Evolutionary conservation across 2,888 invertebrate species (phyloP).

Genomic region (Drosophila algonquin): DNA sequence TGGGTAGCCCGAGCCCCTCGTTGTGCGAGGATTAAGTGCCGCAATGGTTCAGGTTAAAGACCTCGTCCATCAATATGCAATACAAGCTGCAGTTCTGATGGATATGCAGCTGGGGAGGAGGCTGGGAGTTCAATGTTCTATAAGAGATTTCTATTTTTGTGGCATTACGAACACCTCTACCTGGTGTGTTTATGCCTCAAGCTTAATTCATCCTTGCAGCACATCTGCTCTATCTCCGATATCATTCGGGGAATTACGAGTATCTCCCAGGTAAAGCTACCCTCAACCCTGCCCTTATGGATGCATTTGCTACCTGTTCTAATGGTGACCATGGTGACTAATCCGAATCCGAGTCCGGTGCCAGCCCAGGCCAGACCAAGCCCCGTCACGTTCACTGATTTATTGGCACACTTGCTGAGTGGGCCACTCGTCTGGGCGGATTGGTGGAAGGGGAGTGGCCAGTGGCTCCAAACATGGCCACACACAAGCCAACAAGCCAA

Average conservation of each 20-base stretch:
- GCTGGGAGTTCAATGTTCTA: constrained; percentile 49
- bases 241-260: constrained; percentile 1
- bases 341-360: constrained; percentile 18
- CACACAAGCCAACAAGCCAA: constrained; percentile 11
- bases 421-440: constrained; percentile 52
- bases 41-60: constrained; percentile 62
- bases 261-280: neutral
- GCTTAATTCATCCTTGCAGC: constrained; percentile 11
- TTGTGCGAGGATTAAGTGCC: constrained; percentile 54
- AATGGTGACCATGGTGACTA: constrained; percentile 4
- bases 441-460: neutral
- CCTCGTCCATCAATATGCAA: constrained; percentile 43
- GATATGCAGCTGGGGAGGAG: neutral
- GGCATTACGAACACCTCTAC: neutral
- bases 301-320: constrained; percentile 14
- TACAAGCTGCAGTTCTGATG: constrained; percentile 25
- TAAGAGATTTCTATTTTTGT: neutral
- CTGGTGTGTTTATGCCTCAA: neutral
- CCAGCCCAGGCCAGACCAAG: constrained; percentile 1
- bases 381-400: constrained; percentile 71
- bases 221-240: neutral
- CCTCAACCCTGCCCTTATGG: constrained; percentile 30
- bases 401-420: constrained; percentile 74
- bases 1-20: constrained; percentile 4
- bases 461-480: constrained; percentile 38